phyloP scores from a whole-genome alignment of 2,797 vertebrate genomes.

The Iguana delicatissima region DNA sequence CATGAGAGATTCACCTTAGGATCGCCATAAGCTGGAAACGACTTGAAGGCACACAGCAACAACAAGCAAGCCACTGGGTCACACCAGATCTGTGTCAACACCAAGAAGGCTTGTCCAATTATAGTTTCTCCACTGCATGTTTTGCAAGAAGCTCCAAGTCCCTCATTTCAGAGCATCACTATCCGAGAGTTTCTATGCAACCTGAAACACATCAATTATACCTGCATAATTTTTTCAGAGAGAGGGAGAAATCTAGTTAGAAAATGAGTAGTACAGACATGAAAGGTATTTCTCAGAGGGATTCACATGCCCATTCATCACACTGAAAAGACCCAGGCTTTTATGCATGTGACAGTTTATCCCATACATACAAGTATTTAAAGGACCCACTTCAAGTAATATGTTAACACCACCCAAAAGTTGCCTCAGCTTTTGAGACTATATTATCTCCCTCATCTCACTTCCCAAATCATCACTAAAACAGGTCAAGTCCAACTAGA shows the following conservation, averaged over 20 bases:
- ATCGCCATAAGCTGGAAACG: no score
- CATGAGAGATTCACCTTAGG: no score
- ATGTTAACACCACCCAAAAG: no score
- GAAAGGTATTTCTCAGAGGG: background rate
- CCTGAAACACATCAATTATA: background rate
- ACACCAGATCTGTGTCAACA: background rate
- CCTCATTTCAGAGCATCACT: background rate
- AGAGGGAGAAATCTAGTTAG: background rate
- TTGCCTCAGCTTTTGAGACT: no score
- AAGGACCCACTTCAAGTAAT: no score
- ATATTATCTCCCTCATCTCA: no score
- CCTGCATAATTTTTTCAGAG: no score
- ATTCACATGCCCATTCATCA: background rate
- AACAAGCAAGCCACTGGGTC: background rate
- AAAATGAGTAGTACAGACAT: background rate
- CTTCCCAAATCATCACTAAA: no score
- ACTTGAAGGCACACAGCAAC: no score
- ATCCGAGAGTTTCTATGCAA: background rate
- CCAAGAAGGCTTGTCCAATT: background rate
- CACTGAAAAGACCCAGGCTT: background rate
- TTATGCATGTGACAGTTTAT: no score
- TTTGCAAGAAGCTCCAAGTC: background rate
- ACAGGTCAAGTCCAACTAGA: background rate
- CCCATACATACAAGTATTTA: no score
- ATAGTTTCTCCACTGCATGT: background rate